Evolutionary conservation across 1,140 invertebrate species (phyloP), one percentile per base, ranked within the genome.

Genomic region (Lordiphosa collinella): DNA sequence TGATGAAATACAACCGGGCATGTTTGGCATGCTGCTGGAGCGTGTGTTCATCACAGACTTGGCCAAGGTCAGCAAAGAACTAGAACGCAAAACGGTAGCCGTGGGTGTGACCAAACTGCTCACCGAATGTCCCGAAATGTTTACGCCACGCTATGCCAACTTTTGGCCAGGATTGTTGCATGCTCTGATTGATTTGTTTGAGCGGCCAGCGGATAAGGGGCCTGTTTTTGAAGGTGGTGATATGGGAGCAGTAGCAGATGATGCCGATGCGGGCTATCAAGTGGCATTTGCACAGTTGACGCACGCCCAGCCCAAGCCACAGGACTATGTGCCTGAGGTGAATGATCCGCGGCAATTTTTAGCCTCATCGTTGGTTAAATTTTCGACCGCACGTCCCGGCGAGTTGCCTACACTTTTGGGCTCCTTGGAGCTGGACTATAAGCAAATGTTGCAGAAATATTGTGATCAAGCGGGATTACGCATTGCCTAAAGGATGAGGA

Each of bases 11-110:
- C 97, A 99, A 89, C 89, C 92, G 9, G 96, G 95, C 76, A 96
- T 99, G 94, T 99, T 99, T 91, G 93, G 92, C 18, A 98, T 98
- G 96, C 95, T 99, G 10, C 73, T 97, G 31, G 96, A 99, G 84
- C 94, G 96, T 46, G 91, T 99, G 1, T 92, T 97, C 29, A 91
- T 99, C 12, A 88, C 93, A 4, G 97, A 99, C 88, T 89, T 97
- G 56, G 94, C 96, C 87, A 97, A 97, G 89, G 93, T 99, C 6
- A 92, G 92, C 6, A 96, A 95, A 6, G 90, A 91, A 11, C 90
- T 94, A 35, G 96, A 99, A 68, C 92, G 94, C 38, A 98, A 98
- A 91, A 94, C 98, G 47, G 94, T 95, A 47, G 95, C 96, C 10
- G 93, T 97, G 11, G 98, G 97, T 41, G 92, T 98, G 40, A 94